These are phyloP conservation scores for Lasiurus cinereus DNA, from an alignment of 2,113 vertebrate species.

Conservation along the genomic window DNA sequence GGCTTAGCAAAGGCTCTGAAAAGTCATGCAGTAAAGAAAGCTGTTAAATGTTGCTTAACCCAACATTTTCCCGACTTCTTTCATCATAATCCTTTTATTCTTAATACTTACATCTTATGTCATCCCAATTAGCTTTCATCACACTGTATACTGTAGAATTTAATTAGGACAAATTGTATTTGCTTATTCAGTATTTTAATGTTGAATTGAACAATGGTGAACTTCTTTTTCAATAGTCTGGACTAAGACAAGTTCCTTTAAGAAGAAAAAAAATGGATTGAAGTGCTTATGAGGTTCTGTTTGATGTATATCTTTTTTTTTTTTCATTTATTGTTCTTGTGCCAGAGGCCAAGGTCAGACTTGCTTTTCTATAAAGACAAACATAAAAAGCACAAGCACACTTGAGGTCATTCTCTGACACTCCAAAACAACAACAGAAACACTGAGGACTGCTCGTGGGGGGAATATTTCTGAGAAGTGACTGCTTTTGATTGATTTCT, in stretches of 20 bases:
- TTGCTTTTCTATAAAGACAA: slow-evolving; percentile 52
- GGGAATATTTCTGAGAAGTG: not conserved
- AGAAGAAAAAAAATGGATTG: not conserved
- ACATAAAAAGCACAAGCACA: slow-evolving; percentile 27
- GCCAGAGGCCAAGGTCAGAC: slow-evolving; percentile 48
- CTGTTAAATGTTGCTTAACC: not conserved
- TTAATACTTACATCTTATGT: not conserved
- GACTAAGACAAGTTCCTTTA: not conserved
- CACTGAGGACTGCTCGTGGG: not conserved
- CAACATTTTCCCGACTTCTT: not conserved
- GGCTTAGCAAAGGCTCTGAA: slow-evolving; percentile 10
- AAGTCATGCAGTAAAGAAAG: not conserved
- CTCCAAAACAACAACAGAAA: not conserved
- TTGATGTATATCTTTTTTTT: slow-evolving; percentile 53
- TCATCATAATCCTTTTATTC: not conserved
- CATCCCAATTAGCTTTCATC: slow-evolving; percentile 22
- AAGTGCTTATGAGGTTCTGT: not conserved
- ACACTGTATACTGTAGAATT: not conserved
- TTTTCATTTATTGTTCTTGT: slow-evolving; percentile 11
- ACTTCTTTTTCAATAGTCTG: slow-evolving; percentile 34
- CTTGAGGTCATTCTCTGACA: not conserved
- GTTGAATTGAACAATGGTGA: slow-evolving; percentile 46
- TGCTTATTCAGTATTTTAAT: slow-evolving; percentile 29
- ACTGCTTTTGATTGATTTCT: slow-evolving; percentile 8
- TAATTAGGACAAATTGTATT: slow-evolving; percentile 32